A percentile compares a stretch with the other conserved stretches of the same genome.
These are phyloP conservation scores for Thaleichthys pacificus DNA, from an alignment of 2,797 vertebrate species.

Conservation along the genomic window DNA sequence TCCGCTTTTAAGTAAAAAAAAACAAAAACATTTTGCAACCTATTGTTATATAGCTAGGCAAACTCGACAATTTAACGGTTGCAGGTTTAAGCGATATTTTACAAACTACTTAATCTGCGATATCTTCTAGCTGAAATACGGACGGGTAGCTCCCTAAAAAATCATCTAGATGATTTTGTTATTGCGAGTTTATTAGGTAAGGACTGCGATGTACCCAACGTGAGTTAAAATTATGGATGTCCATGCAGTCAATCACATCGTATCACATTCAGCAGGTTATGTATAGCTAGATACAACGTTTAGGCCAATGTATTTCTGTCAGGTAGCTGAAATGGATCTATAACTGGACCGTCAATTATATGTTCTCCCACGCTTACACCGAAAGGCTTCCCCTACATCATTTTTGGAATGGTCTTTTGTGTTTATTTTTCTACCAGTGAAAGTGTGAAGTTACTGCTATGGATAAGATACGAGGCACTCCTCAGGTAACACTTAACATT, in stretches of 20 bases:
- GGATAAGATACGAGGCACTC: conserved; percentile 34
- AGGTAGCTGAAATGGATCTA: neutral
- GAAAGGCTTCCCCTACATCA: conserved; percentile 9
- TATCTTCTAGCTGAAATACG: no score
- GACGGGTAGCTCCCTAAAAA: no score
- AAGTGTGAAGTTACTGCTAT: conserved; percentile 38
- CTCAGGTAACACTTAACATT: conserved; percentile 31
- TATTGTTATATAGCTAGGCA: no score
- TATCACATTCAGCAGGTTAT: neutral
- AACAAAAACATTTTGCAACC: no score
- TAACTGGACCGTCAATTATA: neutral
- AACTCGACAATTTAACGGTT: no score
- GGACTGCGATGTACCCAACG: no score
- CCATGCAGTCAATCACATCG: neutral
- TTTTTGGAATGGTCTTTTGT: conserved; percentile 29
- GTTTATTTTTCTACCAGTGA: conserved; percentile 38
- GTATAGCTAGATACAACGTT: neutral
- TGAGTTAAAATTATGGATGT: no score
- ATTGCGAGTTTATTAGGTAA: no score
- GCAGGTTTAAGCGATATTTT: no score
- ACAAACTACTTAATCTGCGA: no score
- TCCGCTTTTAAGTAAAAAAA: no score
- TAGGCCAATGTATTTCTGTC: neutral
- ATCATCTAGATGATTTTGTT: no score
- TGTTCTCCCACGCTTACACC: neutral